These are phyloP conservation scores for Elysia chlorotica DNA, from an alignment of 1,140 invertebrate genomes.

Conservation along the genomic window DNA sequence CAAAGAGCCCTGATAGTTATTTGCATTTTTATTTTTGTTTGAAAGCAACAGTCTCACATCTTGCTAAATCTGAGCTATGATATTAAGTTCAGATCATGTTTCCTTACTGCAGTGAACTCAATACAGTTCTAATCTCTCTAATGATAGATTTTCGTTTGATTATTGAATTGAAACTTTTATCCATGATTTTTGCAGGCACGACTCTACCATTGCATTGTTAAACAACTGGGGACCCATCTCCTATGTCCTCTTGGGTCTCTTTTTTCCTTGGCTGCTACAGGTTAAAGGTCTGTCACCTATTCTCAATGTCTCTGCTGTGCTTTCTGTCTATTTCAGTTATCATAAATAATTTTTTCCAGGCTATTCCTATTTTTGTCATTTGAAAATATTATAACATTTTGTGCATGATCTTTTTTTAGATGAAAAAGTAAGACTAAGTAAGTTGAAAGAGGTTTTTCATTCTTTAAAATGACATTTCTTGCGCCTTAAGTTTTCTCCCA, in stretches of 20 bases:
- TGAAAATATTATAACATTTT: background rate
- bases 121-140: too few relatives aligned
- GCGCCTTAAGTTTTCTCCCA: background rate
- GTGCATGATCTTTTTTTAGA: background rate
- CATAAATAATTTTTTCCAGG: background rate
- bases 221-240: conserved; percentile 66
- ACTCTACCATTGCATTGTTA: conserved; percentile 61
- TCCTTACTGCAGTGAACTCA: too few relatives aligned
- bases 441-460: background rate
- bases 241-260: conserved; percentile 60
- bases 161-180: too few relatives aligned
- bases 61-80: too few relatives aligned
- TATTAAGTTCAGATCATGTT: too few relatives aligned
- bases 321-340: background rate
- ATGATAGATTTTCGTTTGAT: too few relatives aligned
- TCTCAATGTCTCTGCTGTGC: background rate
- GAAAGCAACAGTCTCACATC: too few relatives aligned
- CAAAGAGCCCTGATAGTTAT: too few relatives aligned
- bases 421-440: background rate
- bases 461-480: background rate
- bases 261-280: conserved; percentile 61
- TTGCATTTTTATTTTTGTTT: too few relatives aligned
- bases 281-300: conserved; percentile 33
- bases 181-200: conserved; percentile 63
- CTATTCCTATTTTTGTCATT: background rate